phyloP scores from a whole-genome alignment of 37 sponge, comb jelly and placozoan genomes.

The Diacarnus erythraeanus region DNA sequence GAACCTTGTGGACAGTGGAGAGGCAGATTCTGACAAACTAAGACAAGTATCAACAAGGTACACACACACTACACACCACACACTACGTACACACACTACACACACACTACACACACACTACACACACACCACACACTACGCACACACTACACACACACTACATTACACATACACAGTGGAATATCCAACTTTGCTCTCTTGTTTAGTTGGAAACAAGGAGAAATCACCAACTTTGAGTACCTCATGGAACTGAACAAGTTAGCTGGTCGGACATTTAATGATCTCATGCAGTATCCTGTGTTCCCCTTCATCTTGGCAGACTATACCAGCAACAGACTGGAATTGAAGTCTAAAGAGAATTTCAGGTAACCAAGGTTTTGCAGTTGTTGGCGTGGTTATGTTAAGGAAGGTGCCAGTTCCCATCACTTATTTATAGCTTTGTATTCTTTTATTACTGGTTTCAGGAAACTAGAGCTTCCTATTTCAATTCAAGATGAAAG shows the following conservation, averaged over 20 bases:
- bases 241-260: conserved; percentile 98
- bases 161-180: background rate
- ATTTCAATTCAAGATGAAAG: conserved; percentile 84
- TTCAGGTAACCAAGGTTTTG: conserved; percentile 65
- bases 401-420: background rate
- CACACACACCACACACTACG: too few species aligned
- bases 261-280: conserved; percentile 98
- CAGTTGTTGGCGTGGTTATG: too few species aligned
- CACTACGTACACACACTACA: too few species aligned
- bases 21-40: conserved; percentile 56
- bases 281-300: conserved; percentile 99
- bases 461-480: conserved; percentile 66
- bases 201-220: conserved; percentile 85
- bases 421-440: background rate
- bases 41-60: conserved; percentile 53
- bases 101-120: too few species aligned
- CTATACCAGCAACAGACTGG: conserved; percentile 79
- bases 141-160: too few species aligned
- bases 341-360: conserved; percentile 59
- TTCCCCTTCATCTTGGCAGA: conserved; percentile 95
- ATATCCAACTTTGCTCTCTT: background rate
- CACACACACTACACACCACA: background rate
- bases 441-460: background rate
- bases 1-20: conserved; percentile 83
- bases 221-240: conserved; percentile 97